A percentile compares a stretch with the other conserved stretches of the same genome.
Conservation (phyloP, 2,113 vertebrate genomes). For the Petaurus breviceps region DNA sequence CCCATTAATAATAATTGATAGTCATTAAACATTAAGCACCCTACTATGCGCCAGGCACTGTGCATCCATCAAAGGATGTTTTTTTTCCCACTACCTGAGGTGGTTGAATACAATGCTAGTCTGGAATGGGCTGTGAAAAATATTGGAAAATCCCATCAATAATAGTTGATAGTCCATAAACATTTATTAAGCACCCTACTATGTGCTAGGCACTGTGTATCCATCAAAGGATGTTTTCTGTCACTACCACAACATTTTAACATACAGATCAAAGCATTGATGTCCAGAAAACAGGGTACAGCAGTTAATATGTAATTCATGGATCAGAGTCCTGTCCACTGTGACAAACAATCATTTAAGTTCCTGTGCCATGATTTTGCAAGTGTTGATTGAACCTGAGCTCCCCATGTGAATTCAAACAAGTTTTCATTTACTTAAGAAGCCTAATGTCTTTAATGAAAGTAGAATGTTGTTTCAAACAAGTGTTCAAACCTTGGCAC, state of each 20-base stretch:
- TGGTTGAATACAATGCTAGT: neutral
- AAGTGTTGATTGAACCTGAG: neutral
- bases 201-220: neutral
- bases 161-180: neutral
- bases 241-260: neutral
- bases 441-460: conserved; percentile 2
- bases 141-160: neutral
- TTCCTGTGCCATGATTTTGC: neutral
- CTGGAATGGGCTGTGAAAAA: neutral
- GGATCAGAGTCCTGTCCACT: neutral
- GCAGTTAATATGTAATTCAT: neutral
- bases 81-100: neutral
- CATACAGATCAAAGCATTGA: neutral
- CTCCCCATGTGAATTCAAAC: neutral
- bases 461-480: neutral
- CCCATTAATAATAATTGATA: neutral
- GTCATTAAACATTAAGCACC: neutral
- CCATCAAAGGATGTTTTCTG: neutral
- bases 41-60: neutral
- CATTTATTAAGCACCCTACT: neutral
- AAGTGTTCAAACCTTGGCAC: neutral
- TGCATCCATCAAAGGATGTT: neutral
- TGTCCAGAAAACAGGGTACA: neutral
- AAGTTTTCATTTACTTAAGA: neutral
- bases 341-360: neutral